Conservation (phyloP, 2,113 vertebrate genomes). For the Micronycteris hirsuta region DNA sequence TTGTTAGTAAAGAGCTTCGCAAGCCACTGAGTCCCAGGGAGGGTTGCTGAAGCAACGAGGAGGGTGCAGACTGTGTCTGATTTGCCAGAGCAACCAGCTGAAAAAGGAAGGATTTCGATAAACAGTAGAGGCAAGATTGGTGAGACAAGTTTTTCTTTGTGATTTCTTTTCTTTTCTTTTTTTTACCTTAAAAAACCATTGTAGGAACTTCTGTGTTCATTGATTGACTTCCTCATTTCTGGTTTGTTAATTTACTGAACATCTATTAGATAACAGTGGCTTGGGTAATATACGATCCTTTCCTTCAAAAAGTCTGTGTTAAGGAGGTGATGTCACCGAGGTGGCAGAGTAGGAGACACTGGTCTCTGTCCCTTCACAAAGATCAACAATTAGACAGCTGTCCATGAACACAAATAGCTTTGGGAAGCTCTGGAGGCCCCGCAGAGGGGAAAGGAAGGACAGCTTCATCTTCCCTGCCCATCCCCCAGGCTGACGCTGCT, state of each 20-base stretch:
- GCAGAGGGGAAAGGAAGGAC: not conserved
- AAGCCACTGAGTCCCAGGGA: not conserved
- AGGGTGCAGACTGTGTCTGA: not conserved
- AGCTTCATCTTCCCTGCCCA: not conserved
- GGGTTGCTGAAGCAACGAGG: not conserved
- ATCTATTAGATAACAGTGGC: not conserved
- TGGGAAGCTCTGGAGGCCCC: not conserved
- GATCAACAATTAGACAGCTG: not conserved
- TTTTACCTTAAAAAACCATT: not conserved
- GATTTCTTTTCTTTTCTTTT: not conserved
- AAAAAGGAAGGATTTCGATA: not conserved
- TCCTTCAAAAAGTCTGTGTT: not conserved
- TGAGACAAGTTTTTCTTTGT: not conserved
- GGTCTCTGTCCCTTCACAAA: not conserved
- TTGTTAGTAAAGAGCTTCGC: conserved; percentile 5
- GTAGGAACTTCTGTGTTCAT: not conserved
- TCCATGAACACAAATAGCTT: not conserved
- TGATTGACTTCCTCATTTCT: not conserved
- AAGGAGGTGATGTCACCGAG: not conserved
- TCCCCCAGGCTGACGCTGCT: not conserved
- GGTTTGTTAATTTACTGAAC: conserved; percentile 13
- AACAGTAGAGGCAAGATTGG: not conserved
- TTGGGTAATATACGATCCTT: not conserved
- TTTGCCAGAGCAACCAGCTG: not conserved
- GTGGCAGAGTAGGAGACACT: not conserved